A percentile compares a stretch with the other conserved stretches of the same genome.
These are phyloP conservation scores for Harpalus rubripes DNA, from an alignment of 2,888 invertebrate species.

Conservation along the genomic window DNA sequence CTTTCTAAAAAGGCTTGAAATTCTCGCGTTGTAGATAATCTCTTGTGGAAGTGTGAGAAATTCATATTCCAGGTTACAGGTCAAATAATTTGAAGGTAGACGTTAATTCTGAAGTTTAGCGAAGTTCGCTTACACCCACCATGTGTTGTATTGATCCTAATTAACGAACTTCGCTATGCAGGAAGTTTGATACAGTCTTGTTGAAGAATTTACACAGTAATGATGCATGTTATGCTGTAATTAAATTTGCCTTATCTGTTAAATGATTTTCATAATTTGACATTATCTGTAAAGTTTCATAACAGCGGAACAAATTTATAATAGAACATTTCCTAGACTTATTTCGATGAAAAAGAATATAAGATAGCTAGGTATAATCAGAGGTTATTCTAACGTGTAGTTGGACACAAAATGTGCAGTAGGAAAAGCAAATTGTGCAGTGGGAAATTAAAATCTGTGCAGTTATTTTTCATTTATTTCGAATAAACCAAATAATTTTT, in stretches of 20 bases:
- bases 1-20: neutral
- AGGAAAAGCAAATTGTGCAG: no score
- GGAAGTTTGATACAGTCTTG: slow-evolving; percentile 44
- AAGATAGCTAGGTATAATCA: no score
- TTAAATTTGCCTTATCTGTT: slow-evolving; percentile 31
- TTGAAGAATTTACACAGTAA: slow-evolving; percentile 44
- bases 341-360: no score
- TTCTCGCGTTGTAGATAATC: neutral
- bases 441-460: no score
- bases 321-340: neutral
- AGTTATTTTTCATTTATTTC: no score
- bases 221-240: slow-evolving; percentile 46
- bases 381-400: no score
- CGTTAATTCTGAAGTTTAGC: slow-evolving; percentile 23
- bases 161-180: slow-evolving; percentile 30
- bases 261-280: slow-evolving; percentile 28
- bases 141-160: slow-evolving; percentile 47
- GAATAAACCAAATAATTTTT: no score
- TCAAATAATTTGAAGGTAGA: slow-evolving; percentile 19
- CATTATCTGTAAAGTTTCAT: neutral
- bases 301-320: neutral
- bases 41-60: neutral
- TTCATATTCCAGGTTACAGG: slow-evolving; percentile 15
- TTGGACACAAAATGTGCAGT: no score
- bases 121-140: slow-evolving; percentile 13